Base-by-base conservation (phyloP, 30 jellyfish, hydroid and myxozoan genomes). In the Cassiopea andromeda region DNA sequence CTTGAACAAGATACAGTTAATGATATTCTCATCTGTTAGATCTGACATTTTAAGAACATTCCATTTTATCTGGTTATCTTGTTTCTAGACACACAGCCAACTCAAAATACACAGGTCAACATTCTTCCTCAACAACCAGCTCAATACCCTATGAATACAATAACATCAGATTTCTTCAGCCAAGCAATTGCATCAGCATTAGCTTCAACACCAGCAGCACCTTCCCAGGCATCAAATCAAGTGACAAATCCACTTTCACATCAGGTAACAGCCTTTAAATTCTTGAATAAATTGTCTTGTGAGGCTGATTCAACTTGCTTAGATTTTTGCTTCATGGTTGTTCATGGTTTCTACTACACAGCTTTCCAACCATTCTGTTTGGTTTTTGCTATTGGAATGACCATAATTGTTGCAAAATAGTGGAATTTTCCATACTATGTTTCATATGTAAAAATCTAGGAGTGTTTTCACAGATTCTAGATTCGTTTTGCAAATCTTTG, bases 121-220 rank as follows among this genome's bases (percentile, higher is more conserved):
- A 75, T 88, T 15, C 57, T 64, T 7, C 47, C 48, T 17, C 47
- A 66, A 44, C 70, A 82, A 9, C 86, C 86, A 45, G 77, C 19
- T 15, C 82, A 73, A 59, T 59, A 74, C 43, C 48, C 78, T 12
- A 9, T 38, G 2, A 70, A 43, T 15, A 87, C 90, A 15, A 90
- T 90, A 12, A 90, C 97, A 48, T 46, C 89, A 69, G 93, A 90
- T 80, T 90, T 90, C 73, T 90, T 90, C 97, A 90, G 97, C 67
- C 97, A 90, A 76, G 97, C 97, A 7, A 80, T 90, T 67, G 91
- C 97, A 49, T 83, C 93, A 2, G 97, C 97, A 16, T 48, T 90
- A 50, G 91, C 97, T 2, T 27, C 97, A 44, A 74, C 97, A 8
- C 74, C 87, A 1, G 73, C 58, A 27, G 16, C 81, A 59, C 44